A percentile compares a stretch with the other conserved stretches of the same genome.
These are phyloP conservation scores for Hepsetus odoe DNA, from an alignment of 2,113 vertebrate genomes.

Conservation along the genomic window DNA sequence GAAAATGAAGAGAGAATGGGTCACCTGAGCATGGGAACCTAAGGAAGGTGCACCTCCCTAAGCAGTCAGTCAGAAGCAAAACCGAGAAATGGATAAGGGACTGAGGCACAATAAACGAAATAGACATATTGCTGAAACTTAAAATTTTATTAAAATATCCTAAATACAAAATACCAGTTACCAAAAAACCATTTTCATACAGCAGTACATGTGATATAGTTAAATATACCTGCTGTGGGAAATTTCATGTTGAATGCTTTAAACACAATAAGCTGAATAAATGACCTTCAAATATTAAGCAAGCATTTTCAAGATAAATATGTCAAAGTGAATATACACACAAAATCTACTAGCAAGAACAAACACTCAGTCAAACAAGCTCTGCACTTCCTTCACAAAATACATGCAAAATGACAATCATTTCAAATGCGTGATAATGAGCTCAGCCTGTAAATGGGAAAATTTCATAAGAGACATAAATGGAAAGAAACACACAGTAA, in stretches of 20 bases:
- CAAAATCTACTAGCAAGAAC: slow-evolving; percentile 21
- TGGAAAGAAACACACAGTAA: background rate
- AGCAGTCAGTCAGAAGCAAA: too few relatives aligned
- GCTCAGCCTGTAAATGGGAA: background rate
- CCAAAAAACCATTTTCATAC: slow-evolving; percentile 43
- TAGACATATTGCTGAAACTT: background rate
- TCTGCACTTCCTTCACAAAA: background rate
- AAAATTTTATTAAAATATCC: slow-evolving; percentile 68
- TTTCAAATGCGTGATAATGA: background rate
- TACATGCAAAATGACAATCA: background rate
- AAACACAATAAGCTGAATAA: slow-evolving; percentile 57
- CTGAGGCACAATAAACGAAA: background rate
- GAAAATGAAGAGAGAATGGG: too few relatives aligned
- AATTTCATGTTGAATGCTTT: slow-evolving; percentile 53
- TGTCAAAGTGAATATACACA: slow-evolving; percentile 4
- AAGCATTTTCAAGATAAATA: slow-evolving; percentile 33
- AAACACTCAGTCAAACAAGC: background rate
- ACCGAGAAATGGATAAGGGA: too few relatives aligned
- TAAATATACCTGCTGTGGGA: slow-evolving; percentile 53
- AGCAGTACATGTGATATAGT: slow-evolving; percentile 52
- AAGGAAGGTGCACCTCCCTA: too few relatives aligned
- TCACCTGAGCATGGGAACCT: too few relatives aligned
- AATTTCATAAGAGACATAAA: background rate
- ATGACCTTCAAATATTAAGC: slow-evolving; percentile 61
- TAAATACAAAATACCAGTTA: slow-evolving; percentile 64